Conservation (phyloP, 2,888 invertebrate species). For the Exocentrus adspersus region DNA sequence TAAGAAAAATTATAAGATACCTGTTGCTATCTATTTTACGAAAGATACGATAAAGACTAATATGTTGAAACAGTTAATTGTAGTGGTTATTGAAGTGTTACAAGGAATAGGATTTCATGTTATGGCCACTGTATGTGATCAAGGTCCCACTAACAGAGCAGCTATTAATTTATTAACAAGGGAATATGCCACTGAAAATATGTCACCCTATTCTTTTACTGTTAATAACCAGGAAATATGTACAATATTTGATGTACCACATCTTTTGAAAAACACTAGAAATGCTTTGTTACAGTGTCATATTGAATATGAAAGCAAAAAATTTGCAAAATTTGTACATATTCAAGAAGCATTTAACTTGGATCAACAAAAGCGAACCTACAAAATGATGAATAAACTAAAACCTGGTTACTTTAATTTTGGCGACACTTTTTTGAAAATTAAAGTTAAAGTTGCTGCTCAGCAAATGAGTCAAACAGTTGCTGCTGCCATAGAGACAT, state of each 20-base stretch:
- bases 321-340: slow-evolving; percentile 22
- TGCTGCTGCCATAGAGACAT: slow-evolving; percentile 30
- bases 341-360: slow-evolving; percentile 20
- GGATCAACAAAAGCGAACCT: slow-evolving; percentile 15
- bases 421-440: slow-evolving; percentile 27
- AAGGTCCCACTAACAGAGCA: slow-evolving; percentile 19
- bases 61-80: slow-evolving; percentile 20
- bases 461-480: slow-evolving; percentile 29
- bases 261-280: slow-evolving; percentile 31
- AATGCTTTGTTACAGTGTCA: slow-evolving; percentile 24
- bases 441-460: slow-evolving; percentile 31
- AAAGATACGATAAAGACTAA: slow-evolving; percentile 14
- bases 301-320: slow-evolving; percentile 1
- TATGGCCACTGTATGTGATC: slow-evolving; percentile 24
- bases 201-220: slow-evolving; percentile 12
- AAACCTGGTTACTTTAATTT: slow-evolving; percentile 25
- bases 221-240: slow-evolving; percentile 15
- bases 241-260: slow-evolving; percentile 27
- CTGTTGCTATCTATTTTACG: slow-evolving; percentile 28
- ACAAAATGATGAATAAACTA: slow-evolving; percentile 22
- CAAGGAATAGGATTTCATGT: slow-evolving; percentile 25
- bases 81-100: slow-evolving; percentile 14
- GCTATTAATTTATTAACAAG: slow-evolving; percentile 1
- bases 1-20: slow-evolving; percentile 22
- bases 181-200: slow-evolving; percentile 2